phyloP scores from a whole-genome alignment of 1,140 invertebrate genomes.

The Aleiodes sp. region DNA sequence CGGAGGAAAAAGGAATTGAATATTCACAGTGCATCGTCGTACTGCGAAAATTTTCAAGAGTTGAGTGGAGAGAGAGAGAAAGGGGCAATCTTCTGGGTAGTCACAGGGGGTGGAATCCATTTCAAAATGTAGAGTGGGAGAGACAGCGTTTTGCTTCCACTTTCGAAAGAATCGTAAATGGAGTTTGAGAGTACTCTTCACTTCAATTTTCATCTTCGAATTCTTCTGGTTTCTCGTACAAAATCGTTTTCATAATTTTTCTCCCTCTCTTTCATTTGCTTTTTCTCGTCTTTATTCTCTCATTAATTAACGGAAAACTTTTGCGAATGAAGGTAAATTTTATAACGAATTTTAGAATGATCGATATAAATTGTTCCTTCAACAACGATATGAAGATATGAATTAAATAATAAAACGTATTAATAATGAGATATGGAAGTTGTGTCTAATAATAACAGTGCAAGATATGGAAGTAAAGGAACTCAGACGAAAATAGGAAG shows the following conservation, averaged over 20 bases:
- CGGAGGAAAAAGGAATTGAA: constrained; percentile 20
- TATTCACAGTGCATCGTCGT: constrained; percentile 21
- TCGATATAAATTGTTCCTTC: too few relatives aligned
- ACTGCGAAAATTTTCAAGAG: background rate
- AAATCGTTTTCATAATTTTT: background rate
- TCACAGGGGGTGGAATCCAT: background rate
- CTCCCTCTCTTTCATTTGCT: background rate
- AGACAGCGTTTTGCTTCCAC: constrained; percentile 15
- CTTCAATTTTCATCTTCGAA: background rate
- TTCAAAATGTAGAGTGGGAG: background rate
- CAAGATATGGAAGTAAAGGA: background rate
- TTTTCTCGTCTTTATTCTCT: too few relatives aligned
- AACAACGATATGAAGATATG: too few relatives aligned
- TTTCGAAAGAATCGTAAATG: constrained; percentile 32
- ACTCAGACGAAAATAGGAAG: background rate
- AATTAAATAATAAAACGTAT: too few relatives aligned
- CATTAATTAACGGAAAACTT: too few relatives aligned
- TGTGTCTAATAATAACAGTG: background rate
- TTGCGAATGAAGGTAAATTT: too few relatives aligned
- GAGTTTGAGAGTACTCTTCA: constrained; percentile 26
- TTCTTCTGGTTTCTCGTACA: background rate
- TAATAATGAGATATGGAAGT: background rate
- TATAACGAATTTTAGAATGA: too few relatives aligned
- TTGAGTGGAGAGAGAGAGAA: too few relatives aligned
- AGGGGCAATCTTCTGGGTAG: background rate